These are phyloP conservation scores for Tinamus major DNA, from an alignment of 2,797 vertebrate species.

Conservation along the genomic window DNA sequence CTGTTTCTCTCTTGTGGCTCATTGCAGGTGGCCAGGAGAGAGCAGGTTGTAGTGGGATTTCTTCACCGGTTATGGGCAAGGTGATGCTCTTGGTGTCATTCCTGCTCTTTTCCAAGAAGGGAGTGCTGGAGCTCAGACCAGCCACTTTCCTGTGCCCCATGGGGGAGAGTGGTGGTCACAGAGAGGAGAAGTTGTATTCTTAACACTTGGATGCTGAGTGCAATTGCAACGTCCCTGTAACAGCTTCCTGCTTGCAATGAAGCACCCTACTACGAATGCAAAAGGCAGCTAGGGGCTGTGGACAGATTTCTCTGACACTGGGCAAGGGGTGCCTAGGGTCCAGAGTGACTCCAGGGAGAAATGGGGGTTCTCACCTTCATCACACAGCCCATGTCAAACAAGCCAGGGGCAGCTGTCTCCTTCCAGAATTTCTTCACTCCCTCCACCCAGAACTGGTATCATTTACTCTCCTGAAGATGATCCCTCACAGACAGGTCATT, in stretches of 20 bases:
- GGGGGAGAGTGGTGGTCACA: not conserved
- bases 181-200: not conserved
- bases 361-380: not conserved
- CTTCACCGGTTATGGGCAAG: not conserved
- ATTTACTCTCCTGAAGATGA: rapidly evolving
- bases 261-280: not conserved
- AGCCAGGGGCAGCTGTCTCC: not conserved
- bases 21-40: not conserved
- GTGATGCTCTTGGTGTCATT: not conserved
- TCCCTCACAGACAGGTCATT: rapidly evolving
- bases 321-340: not conserved
- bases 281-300: not conserved
- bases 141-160: not conserved
- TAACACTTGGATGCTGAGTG: not conserved
- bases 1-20: not conserved
- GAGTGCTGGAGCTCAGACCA: not conserved
- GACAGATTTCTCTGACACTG: not conserved
- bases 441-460: not conserved
- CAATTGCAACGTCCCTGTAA: not conserved
- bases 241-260: rapidly evolving
- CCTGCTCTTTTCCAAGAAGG: not conserved
- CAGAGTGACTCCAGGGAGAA: not conserved
- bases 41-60: not conserved
- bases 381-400: rapidly evolving
- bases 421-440: not conserved